Percentiles rank a stretch among this genome's conserved stretches.
Evolutionary conservation across 2,113 vertebrate species (phyloP).

Genomic region (Typhlomys cinereus): DNA sequence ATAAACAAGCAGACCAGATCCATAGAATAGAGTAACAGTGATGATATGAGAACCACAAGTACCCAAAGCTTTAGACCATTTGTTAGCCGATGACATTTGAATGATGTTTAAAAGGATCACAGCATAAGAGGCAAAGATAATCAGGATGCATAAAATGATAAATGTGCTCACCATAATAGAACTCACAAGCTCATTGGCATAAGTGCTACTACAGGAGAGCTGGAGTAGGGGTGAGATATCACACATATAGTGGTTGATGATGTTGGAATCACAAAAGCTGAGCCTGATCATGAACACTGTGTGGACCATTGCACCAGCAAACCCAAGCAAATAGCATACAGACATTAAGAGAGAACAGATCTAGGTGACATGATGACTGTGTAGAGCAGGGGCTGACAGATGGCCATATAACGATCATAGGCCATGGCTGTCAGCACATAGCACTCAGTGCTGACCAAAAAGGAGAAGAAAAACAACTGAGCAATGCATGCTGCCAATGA

Average conservation of each 20-base stretch:
- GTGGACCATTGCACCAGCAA: constrained; percentile 6
- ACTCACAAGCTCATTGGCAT: constrained; percentile 13
- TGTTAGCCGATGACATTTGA: constrained; percentile 9
- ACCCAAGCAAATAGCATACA: not conserved
- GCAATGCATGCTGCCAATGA: constrained; percentile 45
- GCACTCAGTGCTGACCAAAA: constrained; percentile 61
- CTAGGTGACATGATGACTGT: not conserved
- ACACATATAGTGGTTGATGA: constrained; percentile 69
- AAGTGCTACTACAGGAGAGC: constrained; percentile 57
- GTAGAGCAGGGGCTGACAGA: constrained; percentile 54
- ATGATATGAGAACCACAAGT: constrained; percentile 44
- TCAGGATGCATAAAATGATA: not conserved
- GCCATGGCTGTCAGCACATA: constrained; percentile 60
- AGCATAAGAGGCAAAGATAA: constrained; percentile 63
- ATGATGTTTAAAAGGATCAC: constrained; percentile 66
- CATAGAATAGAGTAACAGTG: too few relatives aligned
- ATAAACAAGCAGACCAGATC: too few relatives aligned
- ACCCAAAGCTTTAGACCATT: constrained; percentile 59
- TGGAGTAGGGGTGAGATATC: constrained; percentile 75
- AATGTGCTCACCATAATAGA: constrained; percentile 33
- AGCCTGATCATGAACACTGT: not conserved
- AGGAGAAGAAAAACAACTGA: constrained; percentile 61
- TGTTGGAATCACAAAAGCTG: constrained; percentile 49
- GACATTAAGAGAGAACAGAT: constrained; percentile 38
- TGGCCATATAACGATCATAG: constrained; percentile 49